A percentile compares a stretch with the other conserved stretches of the same genome.
phyloP scores from a whole-genome alignment of 2,113 vertebrate species.

The Nycticorax nycticorax region DNA sequence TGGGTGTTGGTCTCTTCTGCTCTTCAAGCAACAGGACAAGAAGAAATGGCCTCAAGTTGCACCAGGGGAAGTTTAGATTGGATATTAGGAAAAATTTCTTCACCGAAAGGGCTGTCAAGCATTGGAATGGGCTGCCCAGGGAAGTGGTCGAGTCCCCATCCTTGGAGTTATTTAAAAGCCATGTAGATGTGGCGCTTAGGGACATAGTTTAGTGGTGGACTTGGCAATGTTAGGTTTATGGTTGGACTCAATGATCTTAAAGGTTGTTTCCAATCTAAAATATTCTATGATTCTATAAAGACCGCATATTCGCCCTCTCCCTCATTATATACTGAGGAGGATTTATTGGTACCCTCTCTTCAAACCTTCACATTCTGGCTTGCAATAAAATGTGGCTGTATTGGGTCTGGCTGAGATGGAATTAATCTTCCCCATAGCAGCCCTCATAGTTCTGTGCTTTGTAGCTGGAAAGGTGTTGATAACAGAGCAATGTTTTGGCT shows the following conservation, averaged over 20 bases:
- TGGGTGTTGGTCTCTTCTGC: no score
- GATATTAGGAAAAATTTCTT: background rate
- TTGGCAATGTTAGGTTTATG: background rate
- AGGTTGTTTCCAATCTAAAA: background rate
- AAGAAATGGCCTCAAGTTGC: background rate
- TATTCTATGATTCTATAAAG: background rate
- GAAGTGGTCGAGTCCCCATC: background rate
- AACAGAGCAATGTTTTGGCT: no score
- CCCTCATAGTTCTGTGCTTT: no score
- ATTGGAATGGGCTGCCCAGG: background rate
- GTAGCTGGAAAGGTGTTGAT: no score
- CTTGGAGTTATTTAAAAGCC: background rate
- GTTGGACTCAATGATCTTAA: background rate
- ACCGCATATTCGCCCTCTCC: rapidly evolving
- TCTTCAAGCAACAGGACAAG: rapidly evolving
- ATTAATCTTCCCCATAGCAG: no score
- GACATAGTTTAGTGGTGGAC: background rate
- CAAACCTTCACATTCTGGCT: background rate
- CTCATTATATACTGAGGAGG: background rate
- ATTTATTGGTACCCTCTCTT: background rate
- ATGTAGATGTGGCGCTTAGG: background rate
- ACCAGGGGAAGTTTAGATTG: background rate
- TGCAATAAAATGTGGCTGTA: background rate
- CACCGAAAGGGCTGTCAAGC: rapidly evolving
- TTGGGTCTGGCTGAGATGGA: no score